Percentiles rank a stretch among this genome's conserved stretches.
These are phyloP conservation scores for Tenthredo mesomela DNA, from an alignment of 2,888 invertebrate species.

Conservation along the genomic window DNA sequence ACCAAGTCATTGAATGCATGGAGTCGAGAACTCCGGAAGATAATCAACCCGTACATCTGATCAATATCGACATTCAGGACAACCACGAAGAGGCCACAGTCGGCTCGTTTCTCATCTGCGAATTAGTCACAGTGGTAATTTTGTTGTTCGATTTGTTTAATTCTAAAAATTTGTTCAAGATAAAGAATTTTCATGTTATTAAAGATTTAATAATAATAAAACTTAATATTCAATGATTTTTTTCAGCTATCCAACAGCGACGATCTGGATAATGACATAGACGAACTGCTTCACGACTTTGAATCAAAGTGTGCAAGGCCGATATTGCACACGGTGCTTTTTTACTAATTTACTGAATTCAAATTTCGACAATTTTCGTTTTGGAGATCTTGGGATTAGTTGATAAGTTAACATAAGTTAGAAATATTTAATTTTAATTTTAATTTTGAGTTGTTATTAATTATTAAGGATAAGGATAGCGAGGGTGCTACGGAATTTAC, in stretches of 20 bases:
- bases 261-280: slow-evolving; percentile 98
- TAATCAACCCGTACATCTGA: slow-evolving; percentile 95
- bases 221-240: slow-evolving; percentile 47
- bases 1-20: slow-evolving; percentile 97
- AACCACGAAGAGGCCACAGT: slow-evolving; percentile 99
- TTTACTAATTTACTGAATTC: slow-evolving; percentile 84
- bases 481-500: slow-evolving; percentile 18
- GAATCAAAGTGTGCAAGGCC: slow-evolving; percentile 92
- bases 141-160: slow-evolving; percentile 59
- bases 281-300: slow-evolving; percentile 96
- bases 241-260: slow-evolving; percentile 91
- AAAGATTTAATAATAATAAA: neutral
- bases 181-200: no score
- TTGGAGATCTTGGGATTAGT: slow-evolving; percentile 51
- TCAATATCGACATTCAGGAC: slow-evolving; percentile 99
- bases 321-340: slow-evolving; percentile 95
- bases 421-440: slow-evolving; percentile 52
- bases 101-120: slow-evolving; percentile 98
- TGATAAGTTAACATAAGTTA: slow-evolving; percentile 61
- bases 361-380: slow-evolving; percentile 35
- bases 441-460: neutral
- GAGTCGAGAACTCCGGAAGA: slow-evolving; percentile 88
- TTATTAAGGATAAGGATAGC: neutral
- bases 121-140: slow-evolving; percentile 92
- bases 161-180: no score